Percentiles rank a stretch among this genome's conserved stretches.
Conservation (phyloP, 2,113 vertebrate species). For the Regulus satrapa region DNA sequence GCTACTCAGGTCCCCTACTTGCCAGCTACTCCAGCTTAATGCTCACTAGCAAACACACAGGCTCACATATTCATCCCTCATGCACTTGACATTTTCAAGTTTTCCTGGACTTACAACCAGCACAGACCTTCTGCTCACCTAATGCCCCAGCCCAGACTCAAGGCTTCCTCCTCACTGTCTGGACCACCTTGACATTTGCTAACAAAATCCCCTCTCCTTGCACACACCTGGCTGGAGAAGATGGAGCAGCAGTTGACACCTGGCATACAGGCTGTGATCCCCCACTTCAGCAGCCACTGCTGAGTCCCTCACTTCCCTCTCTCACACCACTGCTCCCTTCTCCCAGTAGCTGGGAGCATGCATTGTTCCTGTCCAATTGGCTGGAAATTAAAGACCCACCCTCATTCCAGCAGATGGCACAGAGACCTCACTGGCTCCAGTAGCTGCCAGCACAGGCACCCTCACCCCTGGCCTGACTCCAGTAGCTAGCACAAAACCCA, state of each 20-base stretch:
- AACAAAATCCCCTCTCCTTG: not conserved
- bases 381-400: not conserved
- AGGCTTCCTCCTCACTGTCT: fast-evolving
- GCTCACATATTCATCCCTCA: not conserved
- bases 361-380: not conserved
- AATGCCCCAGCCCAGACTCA: not conserved
- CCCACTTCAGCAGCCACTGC: fast-evolving
- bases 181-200: not conserved
- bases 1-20: not conserved
- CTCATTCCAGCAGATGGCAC: not conserved
- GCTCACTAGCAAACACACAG: not conserved
- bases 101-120: not conserved
- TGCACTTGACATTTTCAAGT: not conserved
- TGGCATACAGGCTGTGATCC: not conserved
- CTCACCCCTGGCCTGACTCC: not conserved
- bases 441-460: not conserved
- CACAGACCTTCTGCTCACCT: not conserved
- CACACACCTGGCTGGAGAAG: not conserved
- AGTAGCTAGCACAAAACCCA: not conserved
- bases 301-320: not conserved
- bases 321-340: not conserved
- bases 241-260: not conserved
- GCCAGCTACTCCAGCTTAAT: not conserved
- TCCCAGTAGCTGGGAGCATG: not conserved
- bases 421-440: not conserved